Base-by-base conservation (phyloP, 2,797 vertebrate genomes). In the Sebastes melanostomus region DNA sequence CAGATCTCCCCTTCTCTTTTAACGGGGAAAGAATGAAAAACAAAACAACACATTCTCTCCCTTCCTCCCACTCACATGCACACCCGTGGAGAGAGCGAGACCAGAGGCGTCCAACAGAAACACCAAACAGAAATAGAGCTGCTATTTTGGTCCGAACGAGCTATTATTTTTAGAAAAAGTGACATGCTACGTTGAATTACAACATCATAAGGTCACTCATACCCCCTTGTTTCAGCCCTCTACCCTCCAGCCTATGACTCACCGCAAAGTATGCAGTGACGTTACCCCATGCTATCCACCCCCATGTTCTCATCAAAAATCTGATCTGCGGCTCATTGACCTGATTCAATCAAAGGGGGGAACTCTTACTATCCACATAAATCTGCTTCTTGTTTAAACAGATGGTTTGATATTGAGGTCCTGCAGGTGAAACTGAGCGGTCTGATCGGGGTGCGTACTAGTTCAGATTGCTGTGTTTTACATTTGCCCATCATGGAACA, bases 81-180 rank as follows among this genome's bases (percentile, higher is more conserved):
- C 85, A 76, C 89, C 87, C 88, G 87, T 9, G 13, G 87, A 77
- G 81, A 85, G 82, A 89, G 78, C 10, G 54, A 63, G 42, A 83
- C 68, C 79, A 74, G 70, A 83, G 75, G 83, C 61, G 65, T 95
- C 95, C 95, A 95, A 96, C 88, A 95, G 93, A 93, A 96, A 95
- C 94, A 94, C 81, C 32, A 76, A 80, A 88, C 93, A 89, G 90
- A 96, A 96, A 96, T 96, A 96, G 94, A 90, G 86, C 80, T 87
- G 91, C 95, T 96, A 96, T 96, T 96, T 96, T 84, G 90, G 94
- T 93, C 93, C 68, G 74, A 89, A 75, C 73, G 13, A 65, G 62
- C 73, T 87, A 87, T 94, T 95, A 96, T 95, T 95, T 95, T 95
- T 95, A 95, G 93, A 91, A 91, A 92, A 94, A 92, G 89, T 90